phyloP scores from a whole-genome alignment of 2,888 invertebrate genomes.

The Cryptosula pallasiana region DNA sequence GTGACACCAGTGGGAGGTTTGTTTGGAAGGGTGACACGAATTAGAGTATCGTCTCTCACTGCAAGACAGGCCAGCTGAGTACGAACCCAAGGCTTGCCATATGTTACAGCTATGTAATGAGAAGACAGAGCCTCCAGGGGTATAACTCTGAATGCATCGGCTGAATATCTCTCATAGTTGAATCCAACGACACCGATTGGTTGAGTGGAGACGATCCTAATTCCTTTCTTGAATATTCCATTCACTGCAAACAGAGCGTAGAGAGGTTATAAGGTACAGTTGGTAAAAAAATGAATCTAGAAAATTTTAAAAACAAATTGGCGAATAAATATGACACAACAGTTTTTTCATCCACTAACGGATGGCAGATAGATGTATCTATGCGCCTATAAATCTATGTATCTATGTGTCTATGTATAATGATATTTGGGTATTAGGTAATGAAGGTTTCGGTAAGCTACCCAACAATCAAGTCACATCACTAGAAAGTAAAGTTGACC shows the following conservation, averaged over 20 bases:
- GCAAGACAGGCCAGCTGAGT: constrained; percentile 17
- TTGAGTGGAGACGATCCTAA: not conserved
- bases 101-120: constrained; percentile 13
- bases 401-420: too few relatives aligned
- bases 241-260: constrained; percentile 20
- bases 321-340: too few relatives aligned
- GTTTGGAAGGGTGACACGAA: not conserved
- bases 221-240: constrained; percentile 18
- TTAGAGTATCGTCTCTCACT: constrained; percentile 4
- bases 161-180: constrained; percentile 21
- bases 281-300: too few relatives aligned
- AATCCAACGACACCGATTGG: constrained; percentile 17
- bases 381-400: too few relatives aligned
- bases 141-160: constrained; percentile 14
- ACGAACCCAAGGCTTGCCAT: constrained; percentile 11
- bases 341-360: too few relatives aligned
- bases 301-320: too few relatives aligned
- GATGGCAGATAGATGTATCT: too few relatives aligned
- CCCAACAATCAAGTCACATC: too few relatives aligned
- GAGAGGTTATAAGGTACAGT: too few relatives aligned
- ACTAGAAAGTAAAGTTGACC: too few relatives aligned
- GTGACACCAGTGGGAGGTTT: not conserved
- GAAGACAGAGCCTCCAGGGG: constrained; percentile 10
- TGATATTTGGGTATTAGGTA: too few relatives aligned
- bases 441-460: too few relatives aligned